Evolutionary conservation across 2,888 invertebrate species (phyloP).

Genomic region (Tyria jacobaeae): DNA sequence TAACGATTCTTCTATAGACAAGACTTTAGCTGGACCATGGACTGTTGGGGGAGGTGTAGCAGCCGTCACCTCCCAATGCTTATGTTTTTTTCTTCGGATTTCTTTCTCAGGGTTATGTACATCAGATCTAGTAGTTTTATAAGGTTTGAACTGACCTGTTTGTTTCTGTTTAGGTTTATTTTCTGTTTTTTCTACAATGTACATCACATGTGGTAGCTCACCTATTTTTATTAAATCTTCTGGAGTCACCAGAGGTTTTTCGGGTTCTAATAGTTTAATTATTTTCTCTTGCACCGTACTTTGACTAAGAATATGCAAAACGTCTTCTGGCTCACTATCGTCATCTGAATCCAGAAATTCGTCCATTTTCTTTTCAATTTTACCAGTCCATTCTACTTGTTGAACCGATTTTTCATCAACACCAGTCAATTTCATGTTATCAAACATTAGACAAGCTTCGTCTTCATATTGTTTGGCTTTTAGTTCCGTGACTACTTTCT

Average conservation of each 20-base stretch:
- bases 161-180: conserved; percentile 64
- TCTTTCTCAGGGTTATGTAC: conserved; percentile 86
- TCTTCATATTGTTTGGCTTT: conserved; percentile 81
- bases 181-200: conserved; percentile 84
- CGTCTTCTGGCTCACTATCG: conserved; percentile 87
- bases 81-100: conserved; percentile 77
- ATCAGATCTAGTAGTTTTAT: conserved; percentile 85
- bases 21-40: conserved; percentile 82
- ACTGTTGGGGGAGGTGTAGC: conserved; percentile 87
- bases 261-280: conserved; percentile 74
- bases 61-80: conserved; percentile 88
- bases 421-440: conserved; percentile 77
- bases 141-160: conserved; percentile 84
- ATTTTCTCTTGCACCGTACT: conserved; percentile 81
- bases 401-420: conserved; percentile 80
- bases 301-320: conserved; percentile 87
- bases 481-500: conserved; percentile 81
- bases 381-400: conserved; percentile 87
- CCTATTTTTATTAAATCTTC: conserved; percentile 82
- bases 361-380: conserved; percentile 63
- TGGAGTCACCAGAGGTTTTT: conserved; percentile 80
- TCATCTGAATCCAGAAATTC: conserved; percentile 84
- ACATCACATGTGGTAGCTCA: conserved; percentile 81
- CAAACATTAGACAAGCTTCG: conserved; percentile 79
- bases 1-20: conserved; percentile 86